Conservation (phyloP, 2,797 vertebrate genomes). For the Rhinogobio ventralis region DNA sequence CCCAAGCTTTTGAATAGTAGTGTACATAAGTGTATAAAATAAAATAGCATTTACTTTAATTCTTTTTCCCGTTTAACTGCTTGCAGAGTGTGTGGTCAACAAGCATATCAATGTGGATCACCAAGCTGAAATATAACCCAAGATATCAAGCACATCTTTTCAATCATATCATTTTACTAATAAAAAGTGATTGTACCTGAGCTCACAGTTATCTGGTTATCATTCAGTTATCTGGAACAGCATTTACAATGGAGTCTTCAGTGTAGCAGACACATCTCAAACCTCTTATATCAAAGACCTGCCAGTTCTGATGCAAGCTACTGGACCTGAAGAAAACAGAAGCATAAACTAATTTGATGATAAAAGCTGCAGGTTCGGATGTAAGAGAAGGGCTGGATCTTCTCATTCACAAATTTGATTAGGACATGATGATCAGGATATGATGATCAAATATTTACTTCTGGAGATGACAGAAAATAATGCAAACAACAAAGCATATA, state of each 20-base stretch:
- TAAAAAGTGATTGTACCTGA: not conserved
- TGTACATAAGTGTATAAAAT: not conserved
- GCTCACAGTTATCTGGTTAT: no score
- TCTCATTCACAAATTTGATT: conserved; percentile 25
- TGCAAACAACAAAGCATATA: not conserved
- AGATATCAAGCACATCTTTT: conserved; percentile 1
- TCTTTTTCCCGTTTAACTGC: not conserved
- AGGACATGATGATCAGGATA: not conserved
- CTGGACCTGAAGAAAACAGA: conserved; percentile 30
- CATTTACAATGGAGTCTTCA: not conserved
- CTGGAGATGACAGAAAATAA: not conserved
- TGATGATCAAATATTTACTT: conserved; percentile 1
- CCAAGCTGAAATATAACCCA: not conserved
- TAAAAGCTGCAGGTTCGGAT: conserved; percentile 16
- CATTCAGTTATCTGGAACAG: not conserved
- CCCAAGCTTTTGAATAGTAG: not conserved
- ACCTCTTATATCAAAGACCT: conserved; percentile 24
- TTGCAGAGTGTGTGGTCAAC: not conserved
- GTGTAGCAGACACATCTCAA: conserved; percentile 30
- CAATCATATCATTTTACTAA: not conserved
- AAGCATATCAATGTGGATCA: not conserved
- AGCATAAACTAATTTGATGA: conserved; percentile 28
- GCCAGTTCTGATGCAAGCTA: not conserved
- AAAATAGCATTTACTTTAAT: not conserved
- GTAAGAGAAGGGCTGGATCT: conserved; percentile 15